phyloP scores from a whole-genome alignment of 2,888 invertebrate genomes.

The Synanthedon tipuliformis region DNA sequence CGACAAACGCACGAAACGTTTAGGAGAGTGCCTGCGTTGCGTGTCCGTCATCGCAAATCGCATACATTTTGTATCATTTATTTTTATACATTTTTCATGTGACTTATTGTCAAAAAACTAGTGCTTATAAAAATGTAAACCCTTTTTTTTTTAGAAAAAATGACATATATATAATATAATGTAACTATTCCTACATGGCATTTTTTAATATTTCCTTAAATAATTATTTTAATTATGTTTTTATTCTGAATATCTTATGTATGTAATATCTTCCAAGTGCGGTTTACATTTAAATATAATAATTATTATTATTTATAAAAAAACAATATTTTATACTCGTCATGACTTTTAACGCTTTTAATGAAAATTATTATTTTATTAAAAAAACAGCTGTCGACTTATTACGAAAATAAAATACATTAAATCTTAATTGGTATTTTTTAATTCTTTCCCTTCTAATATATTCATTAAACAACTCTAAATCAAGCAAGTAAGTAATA shows the following conservation, averaged over 20 bases:
- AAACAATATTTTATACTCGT: neutral
- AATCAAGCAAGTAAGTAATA: neutral
- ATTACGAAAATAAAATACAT: constrained; percentile 50
- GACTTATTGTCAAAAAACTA: constrained; percentile 62
- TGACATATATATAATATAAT: neutral
- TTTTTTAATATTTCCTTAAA: too few species aligned
- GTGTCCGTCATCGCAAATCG: constrained; percentile 23
- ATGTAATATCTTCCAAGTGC: neutral
- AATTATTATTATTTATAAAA: neutral
- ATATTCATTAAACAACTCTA: neutral
- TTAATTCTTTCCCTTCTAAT: constrained; percentile 5
- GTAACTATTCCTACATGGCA: too few species aligned
- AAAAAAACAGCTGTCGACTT: constrained; percentile 33
- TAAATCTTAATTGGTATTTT: constrained; percentile 14
- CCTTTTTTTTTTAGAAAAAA: constrained; percentile 23
- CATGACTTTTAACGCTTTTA: constrained; percentile 5
- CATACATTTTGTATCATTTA: constrained; percentile 46
- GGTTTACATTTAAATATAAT: neutral
- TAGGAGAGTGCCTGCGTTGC: constrained; percentile 12
- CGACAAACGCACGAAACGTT: constrained; percentile 4
- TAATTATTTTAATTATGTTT: too few species aligned
- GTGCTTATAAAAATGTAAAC: constrained; percentile 36
- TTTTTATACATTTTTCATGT: constrained; percentile 61
- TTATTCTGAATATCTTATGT: too few species aligned
- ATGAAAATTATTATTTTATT: constrained; percentile 15